phyloP scores from a whole-genome alignment of 1,140 invertebrate genomes.

The Musca vetustissima region DNA sequence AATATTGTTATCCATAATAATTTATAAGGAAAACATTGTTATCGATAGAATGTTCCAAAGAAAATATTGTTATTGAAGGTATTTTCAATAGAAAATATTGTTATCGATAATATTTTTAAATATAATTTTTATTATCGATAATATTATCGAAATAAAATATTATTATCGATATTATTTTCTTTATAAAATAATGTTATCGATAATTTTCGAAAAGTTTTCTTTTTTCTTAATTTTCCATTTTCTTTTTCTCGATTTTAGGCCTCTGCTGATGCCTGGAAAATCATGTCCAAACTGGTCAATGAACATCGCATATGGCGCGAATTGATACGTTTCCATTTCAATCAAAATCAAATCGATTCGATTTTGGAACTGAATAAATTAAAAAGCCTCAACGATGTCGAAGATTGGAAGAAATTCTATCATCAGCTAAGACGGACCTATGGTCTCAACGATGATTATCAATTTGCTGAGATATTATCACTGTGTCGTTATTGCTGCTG shows the following conservation, averaged over 20 bases:
- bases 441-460: slow-evolving; percentile 82
- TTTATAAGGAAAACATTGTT: too few relatives aligned
- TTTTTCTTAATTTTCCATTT: slow-evolving; percentile 10
- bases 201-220: too few relatives aligned
- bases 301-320: slow-evolving; percentile 92
- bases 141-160: too few relatives aligned
- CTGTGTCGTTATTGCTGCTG: slow-evolving; percentile 94
- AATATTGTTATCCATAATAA: too few relatives aligned
- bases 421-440: slow-evolving; percentile 78
- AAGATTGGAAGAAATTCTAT: slow-evolving; percentile 73
- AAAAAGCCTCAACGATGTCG: slow-evolving; percentile 56
- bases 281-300: slow-evolving; percentile 77
- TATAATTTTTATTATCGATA: too few relatives aligned
- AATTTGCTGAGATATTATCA: slow-evolving; percentile 91
- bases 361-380: slow-evolving; percentile 62
- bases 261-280: slow-evolving; percentile 64
- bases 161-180: too few relatives aligned
- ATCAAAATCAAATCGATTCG: slow-evolving; percentile 76
- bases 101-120: too few relatives aligned
- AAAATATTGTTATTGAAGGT: too few relatives aligned
- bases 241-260: slow-evolving; percentile 45
- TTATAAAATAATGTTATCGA: too few relatives aligned
- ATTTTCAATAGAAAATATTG: too few relatives aligned
- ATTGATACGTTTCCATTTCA: slow-evolving; percentile 91
- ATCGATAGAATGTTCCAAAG: too few relatives aligned